A percentile compares a stretch with the other conserved stretches of the same genome.
These are phyloP conservation scores for Erebia ligea DNA, from an alignment of 2,888 invertebrate genomes.

Conservation along the genomic window DNA sequence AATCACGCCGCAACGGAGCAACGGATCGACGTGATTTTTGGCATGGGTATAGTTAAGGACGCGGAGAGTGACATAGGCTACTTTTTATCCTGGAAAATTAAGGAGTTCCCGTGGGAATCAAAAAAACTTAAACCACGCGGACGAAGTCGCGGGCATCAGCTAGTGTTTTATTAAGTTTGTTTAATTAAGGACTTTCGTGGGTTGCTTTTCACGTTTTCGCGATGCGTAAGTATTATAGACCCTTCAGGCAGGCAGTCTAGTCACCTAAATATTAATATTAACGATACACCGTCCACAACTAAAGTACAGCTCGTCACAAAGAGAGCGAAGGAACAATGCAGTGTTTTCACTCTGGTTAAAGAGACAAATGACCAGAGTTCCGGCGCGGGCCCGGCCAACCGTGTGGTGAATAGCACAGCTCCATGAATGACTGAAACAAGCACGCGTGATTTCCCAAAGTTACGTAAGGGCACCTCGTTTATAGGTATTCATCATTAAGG, in stretches of 20 bases:
- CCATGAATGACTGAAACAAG: conserved; percentile 18
- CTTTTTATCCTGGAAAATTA: no score
- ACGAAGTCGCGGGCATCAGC: no score
- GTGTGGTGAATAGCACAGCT: conserved; percentile 12
- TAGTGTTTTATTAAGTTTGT: no score
- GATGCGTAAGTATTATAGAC: no score
- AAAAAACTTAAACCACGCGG: no score
- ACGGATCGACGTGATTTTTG: no score
- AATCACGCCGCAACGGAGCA: no score
- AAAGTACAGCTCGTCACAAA: not conserved
- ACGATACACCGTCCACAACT: conserved; percentile 1
- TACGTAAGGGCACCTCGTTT: conserved; percentile 9
- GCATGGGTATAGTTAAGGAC: no score
- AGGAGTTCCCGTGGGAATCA: no score
- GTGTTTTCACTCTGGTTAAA: conserved; percentile 34
- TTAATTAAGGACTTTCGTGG: no score
- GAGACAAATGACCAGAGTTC: conserved; percentile 40
- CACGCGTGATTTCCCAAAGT: conserved; percentile 10
- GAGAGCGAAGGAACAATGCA: conserved; percentile 15
- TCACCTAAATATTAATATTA: conserved; percentile 25
- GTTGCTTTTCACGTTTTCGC: no score
- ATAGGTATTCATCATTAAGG: not conserved
- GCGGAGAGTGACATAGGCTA: no score
- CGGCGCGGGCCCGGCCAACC: conserved; percentile 35
- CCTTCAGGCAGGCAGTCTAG: not conserved